Percentiles rank a stretch among this genome's conserved stretches.
Conservation (phyloP, 1,140 invertebrate species). For the Eciton burchellii region DNA sequence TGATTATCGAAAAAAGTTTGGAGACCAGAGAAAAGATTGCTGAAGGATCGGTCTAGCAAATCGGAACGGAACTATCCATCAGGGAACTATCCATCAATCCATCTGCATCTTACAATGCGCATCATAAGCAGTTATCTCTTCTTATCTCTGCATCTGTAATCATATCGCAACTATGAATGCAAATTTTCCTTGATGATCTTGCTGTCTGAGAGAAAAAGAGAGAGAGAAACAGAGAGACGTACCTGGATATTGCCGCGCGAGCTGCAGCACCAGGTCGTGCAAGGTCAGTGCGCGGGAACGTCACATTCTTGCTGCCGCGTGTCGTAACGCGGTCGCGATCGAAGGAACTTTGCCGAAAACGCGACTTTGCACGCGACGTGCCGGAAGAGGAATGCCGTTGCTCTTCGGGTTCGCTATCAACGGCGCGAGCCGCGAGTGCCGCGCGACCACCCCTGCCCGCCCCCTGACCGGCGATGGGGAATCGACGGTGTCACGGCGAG, state of each 20-base stretch:
- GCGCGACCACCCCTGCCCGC: too few species aligned
- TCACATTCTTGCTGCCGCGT: conserved; percentile 43
- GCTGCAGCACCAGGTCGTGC: not conserved
- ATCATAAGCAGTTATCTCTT: not conserved
- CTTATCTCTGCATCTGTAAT: not conserved
- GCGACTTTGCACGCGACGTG: not conserved
- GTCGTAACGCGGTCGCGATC: conserved; percentile 4
- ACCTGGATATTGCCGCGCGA: not conserved
- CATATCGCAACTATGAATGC: not conserved
- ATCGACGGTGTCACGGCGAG: not conserved
- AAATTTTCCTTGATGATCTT: not conserved
- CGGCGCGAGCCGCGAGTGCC: conserved; percentile 16
- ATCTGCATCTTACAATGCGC: not conserved
- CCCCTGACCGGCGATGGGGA: not conserved
- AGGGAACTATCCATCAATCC: not conserved
- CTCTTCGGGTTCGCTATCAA: conserved; percentile 46
- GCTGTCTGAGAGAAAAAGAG: not conserved
- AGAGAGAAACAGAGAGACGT: not conserved
- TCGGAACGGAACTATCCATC: not conserved
- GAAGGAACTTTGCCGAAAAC: not conserved
- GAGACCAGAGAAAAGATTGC: not conserved
- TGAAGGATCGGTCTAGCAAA: not conserved
- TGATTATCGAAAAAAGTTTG: conserved; percentile 6
- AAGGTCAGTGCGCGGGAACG: not conserved
- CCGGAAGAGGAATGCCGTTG: not conserved